Evolutionary conservation across 2,113 vertebrate species (phyloP).

Genomic region (Stigmatopora argus): DNA sequence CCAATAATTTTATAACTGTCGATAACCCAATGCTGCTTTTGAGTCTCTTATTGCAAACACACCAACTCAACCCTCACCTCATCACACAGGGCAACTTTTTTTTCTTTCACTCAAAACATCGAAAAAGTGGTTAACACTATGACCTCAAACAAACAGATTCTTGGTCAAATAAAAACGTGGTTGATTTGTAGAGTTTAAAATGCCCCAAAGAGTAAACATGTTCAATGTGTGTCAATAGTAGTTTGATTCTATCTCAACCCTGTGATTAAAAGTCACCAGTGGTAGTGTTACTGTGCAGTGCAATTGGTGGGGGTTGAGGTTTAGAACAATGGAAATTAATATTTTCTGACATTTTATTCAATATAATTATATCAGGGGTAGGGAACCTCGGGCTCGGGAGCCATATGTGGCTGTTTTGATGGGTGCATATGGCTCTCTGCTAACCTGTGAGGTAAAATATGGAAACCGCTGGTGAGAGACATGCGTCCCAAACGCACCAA

Average conservation of each 20-base stretch:
- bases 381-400: too few species aligned
- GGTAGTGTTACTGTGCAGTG: neutral
- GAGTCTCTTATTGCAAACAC: conserved; percentile 5
- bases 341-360: neutral
- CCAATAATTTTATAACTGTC: neutral
- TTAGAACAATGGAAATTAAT: neutral
- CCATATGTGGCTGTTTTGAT: too few species aligned
- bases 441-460: too few species aligned
- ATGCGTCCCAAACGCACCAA: too few species aligned
- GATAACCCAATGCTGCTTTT: conserved; percentile 6
- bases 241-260: neutral
- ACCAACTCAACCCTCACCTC: conserved; percentile 9
- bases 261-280: neutral
- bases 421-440: too few species aligned
- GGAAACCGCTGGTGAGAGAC: neutral
- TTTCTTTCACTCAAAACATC: neutral
- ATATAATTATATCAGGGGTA: neutral
- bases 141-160: too few species aligned
- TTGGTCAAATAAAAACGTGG: neutral
- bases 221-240: neutral
- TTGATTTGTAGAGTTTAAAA: neutral
- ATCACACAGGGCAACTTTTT: neutral
- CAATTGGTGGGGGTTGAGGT: neutral
- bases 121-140: neutral
- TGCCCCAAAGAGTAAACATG: neutral